These are phyloP conservation scores for Atrichornis clamosus DNA, from an alignment of 2,113 vertebrate species.

Conservation along the genomic window DNA sequence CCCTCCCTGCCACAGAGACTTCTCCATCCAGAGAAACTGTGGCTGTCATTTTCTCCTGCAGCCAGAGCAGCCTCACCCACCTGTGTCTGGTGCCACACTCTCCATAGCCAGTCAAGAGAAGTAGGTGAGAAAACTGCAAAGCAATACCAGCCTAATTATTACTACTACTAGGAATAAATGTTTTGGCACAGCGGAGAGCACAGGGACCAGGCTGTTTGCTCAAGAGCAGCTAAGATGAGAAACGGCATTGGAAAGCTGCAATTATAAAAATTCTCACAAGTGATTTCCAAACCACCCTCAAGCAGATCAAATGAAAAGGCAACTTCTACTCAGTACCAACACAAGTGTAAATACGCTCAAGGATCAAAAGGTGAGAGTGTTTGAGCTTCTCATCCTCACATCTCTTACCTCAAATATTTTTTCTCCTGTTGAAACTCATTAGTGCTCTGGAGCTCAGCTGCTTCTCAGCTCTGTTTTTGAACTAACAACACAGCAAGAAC, in stretches of 20 bases:
- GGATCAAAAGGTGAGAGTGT: neutral
- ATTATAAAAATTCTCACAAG: neutral
- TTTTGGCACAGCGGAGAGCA: neutral
- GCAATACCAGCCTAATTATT: neutral
- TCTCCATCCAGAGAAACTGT: neutral
- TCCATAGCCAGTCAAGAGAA: neutral
- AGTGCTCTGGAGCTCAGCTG: neutral
- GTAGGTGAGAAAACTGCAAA: neutral
- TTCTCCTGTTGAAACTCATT: slow-evolving; percentile 15
- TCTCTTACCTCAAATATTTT: slow-evolving; percentile 18
- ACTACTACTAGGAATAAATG: neutral
- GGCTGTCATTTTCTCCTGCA: neutral
- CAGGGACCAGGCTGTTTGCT: neutral
- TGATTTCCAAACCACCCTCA: neutral
- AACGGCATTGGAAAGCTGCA: neutral
- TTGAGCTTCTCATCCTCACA: neutral
- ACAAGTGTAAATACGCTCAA: neutral
- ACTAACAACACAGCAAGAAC: neutral
- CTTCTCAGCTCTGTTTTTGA: neutral
- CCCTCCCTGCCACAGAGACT: accelerated
- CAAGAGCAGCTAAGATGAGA: neutral
- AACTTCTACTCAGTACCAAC: neutral
- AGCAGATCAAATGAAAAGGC: neutral
- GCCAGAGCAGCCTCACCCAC: neutral
- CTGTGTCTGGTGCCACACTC: neutral